Evolutionary conservation across 1,140 invertebrate genomes (phyloP).

Genomic region (Agraylea sexmaculata): DNA sequence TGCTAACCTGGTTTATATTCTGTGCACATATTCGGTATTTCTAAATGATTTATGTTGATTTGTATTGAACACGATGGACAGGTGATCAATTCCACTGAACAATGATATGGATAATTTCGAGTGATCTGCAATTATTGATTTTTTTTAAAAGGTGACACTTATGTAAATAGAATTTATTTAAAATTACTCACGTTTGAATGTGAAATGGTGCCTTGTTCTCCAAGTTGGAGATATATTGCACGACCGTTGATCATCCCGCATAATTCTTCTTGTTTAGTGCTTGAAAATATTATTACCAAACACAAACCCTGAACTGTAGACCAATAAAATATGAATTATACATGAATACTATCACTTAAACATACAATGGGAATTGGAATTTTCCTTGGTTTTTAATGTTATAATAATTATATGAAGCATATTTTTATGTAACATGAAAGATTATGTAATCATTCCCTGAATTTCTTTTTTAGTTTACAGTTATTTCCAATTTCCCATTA

Average conservation of each 20-base stretch:
- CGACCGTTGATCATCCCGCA: conserved; percentile 11
- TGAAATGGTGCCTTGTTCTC: conserved; percentile 14
- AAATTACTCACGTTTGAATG: no score
- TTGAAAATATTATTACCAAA: no score
- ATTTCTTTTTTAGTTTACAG: no score
- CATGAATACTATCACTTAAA: no score
- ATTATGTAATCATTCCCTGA: no score
- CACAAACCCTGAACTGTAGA: no score
- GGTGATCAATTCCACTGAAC: conserved; percentile 18
- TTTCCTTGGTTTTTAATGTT: no score
- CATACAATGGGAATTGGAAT: no score
- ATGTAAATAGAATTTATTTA: neutral
- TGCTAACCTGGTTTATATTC: neutral
- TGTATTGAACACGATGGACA: conserved; percentile 17
- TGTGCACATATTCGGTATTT: conserved; percentile 10
- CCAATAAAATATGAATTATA: no score
- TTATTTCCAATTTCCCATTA: no score
- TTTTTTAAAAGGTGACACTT: neutral
- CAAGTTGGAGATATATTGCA: conserved; percentile 16
- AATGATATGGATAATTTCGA: conserved; percentile 1
- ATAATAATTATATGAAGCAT: no score
- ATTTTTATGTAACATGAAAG: no score
- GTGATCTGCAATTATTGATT: neutral
- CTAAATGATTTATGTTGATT: conserved; percentile 10
- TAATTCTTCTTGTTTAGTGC: conserved; percentile 14